Base-by-base conservation (phyloP, 2,113 vertebrate species). In the Barnardius zonarius region DNA sequence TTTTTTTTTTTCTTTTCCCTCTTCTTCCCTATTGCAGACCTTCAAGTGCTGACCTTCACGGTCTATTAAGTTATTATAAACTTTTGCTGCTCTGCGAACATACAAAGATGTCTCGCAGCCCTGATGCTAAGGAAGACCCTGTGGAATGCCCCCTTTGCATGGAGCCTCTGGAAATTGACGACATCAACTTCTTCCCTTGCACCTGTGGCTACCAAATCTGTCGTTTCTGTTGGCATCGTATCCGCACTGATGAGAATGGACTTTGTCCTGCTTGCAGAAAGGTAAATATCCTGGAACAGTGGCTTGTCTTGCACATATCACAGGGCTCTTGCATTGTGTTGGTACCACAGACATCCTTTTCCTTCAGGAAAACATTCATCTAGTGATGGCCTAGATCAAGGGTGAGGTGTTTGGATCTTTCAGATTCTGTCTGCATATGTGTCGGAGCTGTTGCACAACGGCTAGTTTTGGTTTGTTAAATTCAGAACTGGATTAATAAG, bases 231-330 rank as follows among this genome's bases (percentile, higher is more conserved):
- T 99, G 99, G 99, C 99, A 99, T 97, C 98, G 99, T 97, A 99
- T 99, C 96, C 99, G 99, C 97, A 99, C 99, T 98, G 99, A 99
- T 92, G 99, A 99, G 98, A 99, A 99, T 78, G 99, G 99, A 94
- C 99, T 99, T 96, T 99, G 99, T 97, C 99, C 99, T 95, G 99
- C 99, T 95, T 99, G 99, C 97, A 99, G 99, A 99, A 99, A 99
- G 99, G 99, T 99, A 98, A 96, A 95, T 97, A 86, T 86, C 85
- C 63, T 73, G 96, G 78, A 95, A 59, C 86, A 94, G 39, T 28
- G 0, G 33, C 92, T 83, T 95, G 49, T 80, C 62, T 96, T 94
- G 73, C 77, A 14, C 77, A 2, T 85, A 41, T 51, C 61, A 15
- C 83, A 74, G 90, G 89, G 35, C 59, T 80, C 73, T 94, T 90